Evolutionary conservation across 1,140 invertebrate species (phyloP), one percentile per base, ranked within the genome.

Genomic region (Wiebesia pumilae): DNA sequence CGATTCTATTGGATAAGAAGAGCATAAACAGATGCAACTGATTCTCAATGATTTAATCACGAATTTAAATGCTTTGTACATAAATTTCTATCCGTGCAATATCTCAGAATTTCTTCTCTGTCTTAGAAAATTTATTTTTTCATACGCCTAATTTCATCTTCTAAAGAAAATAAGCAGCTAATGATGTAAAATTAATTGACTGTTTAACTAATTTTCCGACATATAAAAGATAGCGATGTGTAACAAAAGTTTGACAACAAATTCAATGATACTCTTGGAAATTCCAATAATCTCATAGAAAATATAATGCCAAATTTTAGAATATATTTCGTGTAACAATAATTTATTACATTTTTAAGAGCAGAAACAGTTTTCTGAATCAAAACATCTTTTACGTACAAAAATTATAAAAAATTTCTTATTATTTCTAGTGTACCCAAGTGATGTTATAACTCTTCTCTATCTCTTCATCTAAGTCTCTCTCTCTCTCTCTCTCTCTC

Each of bases 11-110:
- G 4, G 35, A 4, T 30, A 62, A 2, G 2, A 33, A 51, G 30
- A 10, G 27, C 24, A 51, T 19, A 40, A 79, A 47, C 30, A 27
- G 33, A 85, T 47, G 16, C 79, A 80, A 85, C 71, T 69, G 83
- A 80, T 71, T 38, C 27, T 35, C 71, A 58, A 85, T 80, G n/a
- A 67, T 78, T 84, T 51, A 47, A 84, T 78, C 67, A 65, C 24
- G 3, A 24, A 24, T 62, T 62, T 27, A 6, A 27, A 27, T 27
- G 3, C 58, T 62, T 12, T 62, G 10, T 62, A 3, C 24, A 27
- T 1, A 4, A 62, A 24, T 62, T 62, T 62, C 3, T 6, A 62
- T 62, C 3, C 10, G 3, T 62, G 3, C 4, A 4, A 27, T 27
- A 6, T 62, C 2, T 27, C 27, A 27, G 0, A 62, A 10, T 62